phyloP scores from a whole-genome alignment of 2,797 vertebrate genomes.

The Phaenicophaeus curvirostris region DNA sequence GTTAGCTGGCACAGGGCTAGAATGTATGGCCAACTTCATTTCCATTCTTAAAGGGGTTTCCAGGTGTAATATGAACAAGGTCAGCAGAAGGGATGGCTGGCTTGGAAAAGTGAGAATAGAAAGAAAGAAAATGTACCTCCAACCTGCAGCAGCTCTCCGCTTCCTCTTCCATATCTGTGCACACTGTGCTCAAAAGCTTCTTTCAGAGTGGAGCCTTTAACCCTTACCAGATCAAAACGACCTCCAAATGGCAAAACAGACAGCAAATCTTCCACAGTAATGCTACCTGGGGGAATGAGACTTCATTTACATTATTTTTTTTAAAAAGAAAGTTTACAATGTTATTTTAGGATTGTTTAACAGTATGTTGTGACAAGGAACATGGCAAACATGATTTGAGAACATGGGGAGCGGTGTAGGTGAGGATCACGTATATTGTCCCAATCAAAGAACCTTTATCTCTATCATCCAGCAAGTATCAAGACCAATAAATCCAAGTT shows the following conservation, averaged over 20 bases:
- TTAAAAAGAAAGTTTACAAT: not conserved
- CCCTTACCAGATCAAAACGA: slow-evolving; percentile 86
- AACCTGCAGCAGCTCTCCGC: slow-evolving; percentile 92
- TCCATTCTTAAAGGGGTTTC: not conserved
- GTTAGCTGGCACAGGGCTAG: not conserved
- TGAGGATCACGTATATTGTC: not conserved
- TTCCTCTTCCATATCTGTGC: slow-evolving; percentile 78
- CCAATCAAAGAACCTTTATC: not conserved
- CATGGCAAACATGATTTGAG: not conserved
- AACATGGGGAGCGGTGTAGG: not conserved
- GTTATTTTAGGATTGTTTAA: not conserved
- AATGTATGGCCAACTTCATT: not conserved
- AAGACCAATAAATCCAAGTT: not conserved
- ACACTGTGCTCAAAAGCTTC: slow-evolving; percentile 90
- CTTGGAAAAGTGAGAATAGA: not conserved
- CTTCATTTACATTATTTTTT: not conserved
- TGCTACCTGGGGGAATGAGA: slow-evolving; percentile 78
- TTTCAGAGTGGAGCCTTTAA: slow-evolving; percentile 88
- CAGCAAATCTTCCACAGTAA: slow-evolving; percentile 89
- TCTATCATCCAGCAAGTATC: not conserved
- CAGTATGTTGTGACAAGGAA: not conserved
- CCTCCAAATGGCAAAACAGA: slow-evolving; percentile 89
- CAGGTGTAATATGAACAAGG: not conserved
- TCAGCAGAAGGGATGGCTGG: not conserved
- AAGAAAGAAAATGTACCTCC: slow-evolving; percentile 79